Base-by-base conservation (phyloP, 2,797 vertebrate species). In the Pseudomugil gertrudae region DNA sequence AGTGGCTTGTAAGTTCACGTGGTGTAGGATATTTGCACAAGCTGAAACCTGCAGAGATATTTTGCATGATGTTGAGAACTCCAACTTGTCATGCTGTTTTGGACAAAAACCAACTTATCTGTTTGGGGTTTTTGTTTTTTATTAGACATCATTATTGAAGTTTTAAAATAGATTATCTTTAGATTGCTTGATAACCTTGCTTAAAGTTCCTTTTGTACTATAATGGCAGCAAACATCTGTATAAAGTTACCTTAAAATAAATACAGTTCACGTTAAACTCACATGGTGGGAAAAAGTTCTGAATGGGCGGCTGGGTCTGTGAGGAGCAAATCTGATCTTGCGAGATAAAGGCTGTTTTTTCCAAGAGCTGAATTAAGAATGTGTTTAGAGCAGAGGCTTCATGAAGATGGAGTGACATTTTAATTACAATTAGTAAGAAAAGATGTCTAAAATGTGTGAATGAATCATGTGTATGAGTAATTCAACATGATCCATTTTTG, bases 261-360 rank as follows among this genome's bases (percentile, higher is more conserved):
- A 81, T 79, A 75, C 33, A 53, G 78, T 70, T 68, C 80, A 51
- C 75, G 81, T 74, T 83, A 78, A 81, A 85, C 88, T 87, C 83
- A 86, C 83, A 84, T 8, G 79, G 89, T 92, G 90, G 88, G 88
- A 87, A 91, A 91, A 84, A 79, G 72, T 83, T 78, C 63, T 91
- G 88, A 92, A 91, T 91, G 80, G 83, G 81, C 72, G n/a, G 45
- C 71, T 76, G 77, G 77, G 75, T 76, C 70, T 86, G 71, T 75
- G 81, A 81, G 81, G 78, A 84, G 80, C 70, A 70, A 76, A 66
- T 76, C 74, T 83, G 75, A 55, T 61, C 47, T 36, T 58, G 54
- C 60, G 29, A 71, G 81, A 87, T 75, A 89, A 87, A 89, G 78
- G 64, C 58, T 71, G 57, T 71, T 76, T 40, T 40, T 87, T 84